Evolutionary conservation across 2,113 vertebrate genomes (phyloP), one percentile per base, ranked within the genome.

Genomic region (Mus musculus): DNA sequence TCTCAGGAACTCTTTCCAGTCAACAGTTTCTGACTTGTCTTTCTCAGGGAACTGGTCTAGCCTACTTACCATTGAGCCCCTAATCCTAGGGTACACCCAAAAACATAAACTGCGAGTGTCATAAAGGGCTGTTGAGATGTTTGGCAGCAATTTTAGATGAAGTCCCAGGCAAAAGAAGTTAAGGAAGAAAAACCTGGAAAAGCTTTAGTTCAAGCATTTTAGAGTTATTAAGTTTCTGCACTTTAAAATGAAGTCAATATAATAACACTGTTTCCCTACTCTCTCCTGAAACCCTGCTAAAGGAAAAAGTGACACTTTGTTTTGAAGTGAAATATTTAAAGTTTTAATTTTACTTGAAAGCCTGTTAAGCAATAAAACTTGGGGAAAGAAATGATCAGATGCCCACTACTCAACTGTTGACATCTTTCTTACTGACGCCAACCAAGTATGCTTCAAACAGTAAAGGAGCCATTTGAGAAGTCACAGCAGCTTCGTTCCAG

Each of bases 201-300:
- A 63, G 33, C 39, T 89, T 67, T 69, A 67, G 19, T 87, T 81
- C 22, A 91, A 81, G 22, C 78, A 85, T 92, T 88, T 92, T 96
- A n/a, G 94, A 94, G 71, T 73, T 77, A 97, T 61, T 93, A 84
- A 84, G 56, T 1, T 75, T 36, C 42, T 81, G 10, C 75, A 95
- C 94, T 97, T 96, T 96, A 91, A 95, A 94, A 90, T 52, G 13
- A 96, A 97, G 82, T 86, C 63, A 95, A 93, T 46, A 86, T 20
- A 95, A 56, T 81, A 91, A 96, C 33, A 93, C 5, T 96, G 71
- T 67, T 90, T 85, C n/a, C 42, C 46, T 92, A 28, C 59, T 56
- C 59, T 78, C 33, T 86, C 94, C 84, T 26, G 71, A 93, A 96
- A 96, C 30, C 96, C 3, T 73, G 26, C 49, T 94, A 46, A 89